Evolutionary conservation across 2,888 invertebrate species (phyloP).

Genomic region (Horisme vitalbata): DNA sequence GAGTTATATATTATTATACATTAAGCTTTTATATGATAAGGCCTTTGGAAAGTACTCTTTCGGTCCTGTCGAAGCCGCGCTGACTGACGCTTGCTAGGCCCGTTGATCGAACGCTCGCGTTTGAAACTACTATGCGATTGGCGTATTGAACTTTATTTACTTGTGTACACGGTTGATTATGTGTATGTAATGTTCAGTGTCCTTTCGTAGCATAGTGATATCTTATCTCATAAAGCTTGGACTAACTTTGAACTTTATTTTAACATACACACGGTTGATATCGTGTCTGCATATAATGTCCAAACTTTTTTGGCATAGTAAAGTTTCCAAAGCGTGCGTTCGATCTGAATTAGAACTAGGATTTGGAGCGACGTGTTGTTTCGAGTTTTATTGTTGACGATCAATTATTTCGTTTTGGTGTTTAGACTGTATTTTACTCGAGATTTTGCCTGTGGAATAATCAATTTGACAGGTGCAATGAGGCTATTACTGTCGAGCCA

Average conservation of each 20-base stretch:
- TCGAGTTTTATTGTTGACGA: constrained; percentile 24
- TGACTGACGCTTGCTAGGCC: constrained; percentile 36
- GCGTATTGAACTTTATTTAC: too few species aligned
- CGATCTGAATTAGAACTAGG: constrained; percentile 33
- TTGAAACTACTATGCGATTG: too few species aligned
- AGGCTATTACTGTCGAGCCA: constrained; percentile 9
- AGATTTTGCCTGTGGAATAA: constrained; percentile 10
- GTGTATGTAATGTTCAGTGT: too few species aligned
- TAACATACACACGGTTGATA: not conserved
- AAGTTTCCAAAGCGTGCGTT: constrained; percentile 31
- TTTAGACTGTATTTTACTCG: constrained; percentile 12
- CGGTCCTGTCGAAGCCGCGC: constrained; percentile 22
- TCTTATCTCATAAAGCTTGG: not conserved
- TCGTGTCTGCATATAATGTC: not conserved
- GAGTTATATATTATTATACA: constrained; percentile 50
- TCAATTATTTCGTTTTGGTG: constrained; percentile 20
- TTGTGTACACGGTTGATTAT: too few species aligned
- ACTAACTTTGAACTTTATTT: not conserved
- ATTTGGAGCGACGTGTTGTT: constrained; percentile 40
- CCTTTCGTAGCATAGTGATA: too few species aligned
- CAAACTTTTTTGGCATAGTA: not conserved
- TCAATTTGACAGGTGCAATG: constrained; percentile 9
- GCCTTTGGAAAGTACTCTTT: constrained; percentile 29
- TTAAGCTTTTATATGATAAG: constrained; percentile 49
- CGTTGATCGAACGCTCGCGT: constrained; percentile 7